Conservation (phyloP, 2,888 invertebrate species). For the Eilema caniola region DNA sequence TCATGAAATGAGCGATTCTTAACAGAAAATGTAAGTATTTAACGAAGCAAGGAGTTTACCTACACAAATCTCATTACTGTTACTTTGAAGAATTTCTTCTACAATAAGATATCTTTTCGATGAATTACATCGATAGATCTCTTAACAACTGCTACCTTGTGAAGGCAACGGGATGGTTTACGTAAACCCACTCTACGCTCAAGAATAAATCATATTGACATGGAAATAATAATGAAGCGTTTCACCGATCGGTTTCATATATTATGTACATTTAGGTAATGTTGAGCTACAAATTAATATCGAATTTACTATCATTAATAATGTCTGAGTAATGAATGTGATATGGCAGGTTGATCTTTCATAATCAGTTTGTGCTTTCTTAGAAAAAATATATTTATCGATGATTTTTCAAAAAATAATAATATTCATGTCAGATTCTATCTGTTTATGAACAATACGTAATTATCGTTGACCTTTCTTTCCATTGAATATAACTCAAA, state of each 20-base stretch:
- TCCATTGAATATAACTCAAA: too few relatives aligned
- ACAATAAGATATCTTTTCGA: background rate
- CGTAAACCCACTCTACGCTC: background rate
- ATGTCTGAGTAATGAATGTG: background rate
- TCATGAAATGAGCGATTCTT: conserved; percentile 31
- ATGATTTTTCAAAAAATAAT: too few relatives aligned
- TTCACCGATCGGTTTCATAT: conserved; percentile 11
- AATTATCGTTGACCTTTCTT: too few relatives aligned
- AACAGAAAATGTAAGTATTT: conserved; percentile 48
- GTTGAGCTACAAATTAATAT: conserved; percentile 12
- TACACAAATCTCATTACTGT: background rate
- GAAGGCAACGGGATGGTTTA: background rate
- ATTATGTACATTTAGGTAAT: background rate
- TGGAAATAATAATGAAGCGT: conserved; percentile 26
- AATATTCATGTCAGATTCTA: too few relatives aligned
- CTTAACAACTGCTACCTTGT: background rate
- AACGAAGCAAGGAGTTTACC: background rate
- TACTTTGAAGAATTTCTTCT: background rate
- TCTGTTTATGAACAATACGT: too few relatives aligned
- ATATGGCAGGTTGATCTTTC: background rate
- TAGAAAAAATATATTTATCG: background rate
- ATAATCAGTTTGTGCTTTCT: too few relatives aligned
- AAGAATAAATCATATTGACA: conserved; percentile 14
- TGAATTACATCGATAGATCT: background rate
- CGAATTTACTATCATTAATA: conserved; percentile 15